These are phyloP conservation scores for Sicus ferrugineus DNA, from an alignment of 2,888 invertebrate species.

Conservation along the genomic window DNA sequence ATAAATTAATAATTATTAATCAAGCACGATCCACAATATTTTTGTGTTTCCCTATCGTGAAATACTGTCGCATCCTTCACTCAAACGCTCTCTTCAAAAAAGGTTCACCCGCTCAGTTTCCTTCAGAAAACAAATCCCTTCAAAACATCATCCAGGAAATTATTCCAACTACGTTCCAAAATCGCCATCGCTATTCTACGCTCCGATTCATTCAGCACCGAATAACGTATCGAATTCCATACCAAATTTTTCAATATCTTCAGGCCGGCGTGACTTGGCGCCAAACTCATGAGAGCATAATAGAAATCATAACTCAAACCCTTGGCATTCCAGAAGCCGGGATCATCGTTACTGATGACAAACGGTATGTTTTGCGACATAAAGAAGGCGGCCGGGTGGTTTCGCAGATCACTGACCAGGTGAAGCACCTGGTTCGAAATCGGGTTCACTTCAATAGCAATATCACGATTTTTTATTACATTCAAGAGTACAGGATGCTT, in stretches of 20 bases:
- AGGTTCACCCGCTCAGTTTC: not conserved
- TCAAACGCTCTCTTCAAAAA: not conserved
- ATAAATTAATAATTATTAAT: too few species aligned
- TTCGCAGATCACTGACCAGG: constrained; percentile 70
- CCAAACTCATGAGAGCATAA: constrained; percentile 72
- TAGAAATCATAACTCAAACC: constrained; percentile 74
- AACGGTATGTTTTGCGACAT: constrained; percentile 70
- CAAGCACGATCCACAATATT: too few species aligned
- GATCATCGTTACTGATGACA: constrained; percentile 73
- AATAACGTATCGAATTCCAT: constrained; percentile 68
- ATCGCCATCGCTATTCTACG: constrained; percentile 46
- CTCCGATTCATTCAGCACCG: constrained; percentile 50
- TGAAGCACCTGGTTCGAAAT: constrained; percentile 65
- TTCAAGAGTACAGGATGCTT: constrained; percentile 63
- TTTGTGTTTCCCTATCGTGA: too few species aligned
- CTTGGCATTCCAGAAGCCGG: constrained; percentile 70
- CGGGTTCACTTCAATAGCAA: constrained; percentile 62
- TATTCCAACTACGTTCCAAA: constrained; percentile 53
- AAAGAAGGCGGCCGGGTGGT: constrained; percentile 70
- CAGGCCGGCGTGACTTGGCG: constrained; percentile 68
- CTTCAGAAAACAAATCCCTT: constrained; percentile 49
- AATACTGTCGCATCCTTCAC: too few species aligned
- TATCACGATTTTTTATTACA: constrained; percentile 55
- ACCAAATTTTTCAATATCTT: constrained; percentile 71
- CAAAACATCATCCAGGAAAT: constrained; percentile 53